phyloP scores from a whole-genome alignment of 2,797 vertebrate species.

The Psittacula derbiana region DNA sequence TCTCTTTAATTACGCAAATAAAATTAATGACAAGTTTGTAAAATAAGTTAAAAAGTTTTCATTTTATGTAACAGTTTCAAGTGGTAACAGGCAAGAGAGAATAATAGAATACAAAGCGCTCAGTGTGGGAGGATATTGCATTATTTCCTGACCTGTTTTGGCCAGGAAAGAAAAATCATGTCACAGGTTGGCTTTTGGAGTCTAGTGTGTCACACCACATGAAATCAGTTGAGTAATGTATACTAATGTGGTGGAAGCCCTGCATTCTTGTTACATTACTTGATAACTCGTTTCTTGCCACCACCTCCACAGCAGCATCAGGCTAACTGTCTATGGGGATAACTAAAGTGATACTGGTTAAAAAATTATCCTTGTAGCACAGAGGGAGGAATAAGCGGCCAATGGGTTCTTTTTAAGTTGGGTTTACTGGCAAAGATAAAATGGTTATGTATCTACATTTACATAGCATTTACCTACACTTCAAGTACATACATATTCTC shows the following conservation, averaged over 20 bases:
- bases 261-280: background rate
- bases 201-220: background rate
- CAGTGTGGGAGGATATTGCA: constrained; percentile 14
- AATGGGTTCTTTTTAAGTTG: background rate
- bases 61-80: background rate
- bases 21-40: background rate
- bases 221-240: background rate
- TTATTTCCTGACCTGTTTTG: constrained; percentile 25
- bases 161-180: constrained; percentile 7
- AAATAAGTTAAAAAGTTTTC: background rate
- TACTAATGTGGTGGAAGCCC: background rate
- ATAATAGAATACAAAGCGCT: background rate
- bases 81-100: background rate
- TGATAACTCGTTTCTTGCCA: background rate
- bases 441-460: background rate
- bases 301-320: background rate
- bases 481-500: background rate
- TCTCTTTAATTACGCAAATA: background rate
- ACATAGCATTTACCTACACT: background rate
- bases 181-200: background rate
- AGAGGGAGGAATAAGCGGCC: background rate
- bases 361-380: background rate
- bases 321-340: background rate
- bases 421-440: background rate
- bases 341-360: background rate